phyloP scores from a whole-genome alignment of 2,888 invertebrate genomes.

The Cerceris ruficornis region DNA sequence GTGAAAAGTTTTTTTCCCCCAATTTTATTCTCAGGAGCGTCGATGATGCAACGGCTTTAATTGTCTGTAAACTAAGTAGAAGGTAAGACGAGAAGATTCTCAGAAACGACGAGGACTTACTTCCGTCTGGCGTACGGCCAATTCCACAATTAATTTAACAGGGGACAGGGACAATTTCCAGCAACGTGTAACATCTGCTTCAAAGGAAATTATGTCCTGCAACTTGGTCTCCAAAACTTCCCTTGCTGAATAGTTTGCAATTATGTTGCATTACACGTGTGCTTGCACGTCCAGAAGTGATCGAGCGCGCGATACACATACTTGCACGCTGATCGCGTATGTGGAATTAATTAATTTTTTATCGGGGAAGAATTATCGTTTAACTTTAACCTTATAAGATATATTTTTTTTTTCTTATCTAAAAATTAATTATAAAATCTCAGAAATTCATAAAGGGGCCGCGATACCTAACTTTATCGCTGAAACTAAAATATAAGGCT shows the following conservation, averaged over 20 bases:
- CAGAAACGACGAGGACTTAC: not conserved
- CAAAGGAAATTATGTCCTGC: constrained; percentile 36
- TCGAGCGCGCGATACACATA: not conserved
- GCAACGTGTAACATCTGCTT: constrained; percentile 57
- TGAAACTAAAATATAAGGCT: too few relatives aligned
- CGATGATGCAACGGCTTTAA: not conserved
- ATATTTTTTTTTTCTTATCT: too few relatives aligned
- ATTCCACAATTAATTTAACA: constrained; percentile 54
- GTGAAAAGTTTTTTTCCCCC: too few relatives aligned
- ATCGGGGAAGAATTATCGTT: too few relatives aligned
- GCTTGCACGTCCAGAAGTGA: constrained; percentile 21
- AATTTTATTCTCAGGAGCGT: too few relatives aligned
- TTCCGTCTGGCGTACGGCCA: constrained; percentile 38
- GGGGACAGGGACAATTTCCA: constrained; percentile 46
- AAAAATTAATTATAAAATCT: too few relatives aligned
- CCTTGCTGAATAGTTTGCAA: constrained; percentile 18
- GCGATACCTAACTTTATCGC: too few relatives aligned
- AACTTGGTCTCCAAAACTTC: constrained; percentile 37
- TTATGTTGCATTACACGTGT: constrained; percentile 7
- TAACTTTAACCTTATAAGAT: too few relatives aligned
- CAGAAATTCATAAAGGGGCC: too few relatives aligned
- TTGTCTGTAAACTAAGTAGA: not conserved
- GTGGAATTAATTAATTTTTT: too few relatives aligned
- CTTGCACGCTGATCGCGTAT: too few relatives aligned
- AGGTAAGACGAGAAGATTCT: not conserved